Evolutionary conservation across 1,140 invertebrate genomes (phyloP).

Genomic region (Drosophila repletoides): DNA sequence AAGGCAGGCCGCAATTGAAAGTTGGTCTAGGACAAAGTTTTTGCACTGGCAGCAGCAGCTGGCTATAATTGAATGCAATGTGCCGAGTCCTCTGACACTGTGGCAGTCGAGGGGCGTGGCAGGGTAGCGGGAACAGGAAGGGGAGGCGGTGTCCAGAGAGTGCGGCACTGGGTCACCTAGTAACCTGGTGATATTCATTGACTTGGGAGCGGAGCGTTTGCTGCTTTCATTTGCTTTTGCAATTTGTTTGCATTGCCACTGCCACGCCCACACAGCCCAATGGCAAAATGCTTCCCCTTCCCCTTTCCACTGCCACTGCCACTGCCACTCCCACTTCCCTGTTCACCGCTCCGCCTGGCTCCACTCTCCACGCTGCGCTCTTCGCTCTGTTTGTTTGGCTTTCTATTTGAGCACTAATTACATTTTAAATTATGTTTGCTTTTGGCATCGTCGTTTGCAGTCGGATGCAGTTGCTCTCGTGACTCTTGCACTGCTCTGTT

Average conservation of each 20-base stretch:
- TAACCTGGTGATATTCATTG: constrained; percentile 79
- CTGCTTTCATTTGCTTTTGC: constrained; percentile 49
- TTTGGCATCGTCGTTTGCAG: constrained; percentile 47
- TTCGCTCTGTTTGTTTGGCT: constrained; percentile 72
- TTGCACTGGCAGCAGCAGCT: constrained; percentile 10
- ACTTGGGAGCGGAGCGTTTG: constrained; percentile 49
- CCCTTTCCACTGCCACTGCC: too few relatives aligned
- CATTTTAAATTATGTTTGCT: constrained; percentile 81
- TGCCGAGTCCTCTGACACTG: background rate
- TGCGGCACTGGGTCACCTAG: constrained; percentile 75
- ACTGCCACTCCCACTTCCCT: background rate
- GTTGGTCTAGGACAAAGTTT: constrained; percentile 81
- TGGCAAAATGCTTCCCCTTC: too few relatives aligned
- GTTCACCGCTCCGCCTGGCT: background rate
- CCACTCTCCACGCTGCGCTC: constrained; percentile 29
- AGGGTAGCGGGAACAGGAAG: background rate
- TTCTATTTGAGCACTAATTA: constrained; percentile 81
- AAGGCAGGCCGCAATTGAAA: constrained; percentile 47
- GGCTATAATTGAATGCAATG: constrained; percentile 41
- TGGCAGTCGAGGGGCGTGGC: constrained; percentile 12
- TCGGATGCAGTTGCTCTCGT: constrained; percentile 44
- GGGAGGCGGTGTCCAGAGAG: constrained; percentile 37
- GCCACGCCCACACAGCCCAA: constrained; percentile 6
- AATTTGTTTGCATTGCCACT: constrained; percentile 60
- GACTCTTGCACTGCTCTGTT: constrained; percentile 48